Evolutionary conservation across 2,113 vertebrate species (phyloP).

Genomic region (Coreoperca whiteheadi): DNA sequence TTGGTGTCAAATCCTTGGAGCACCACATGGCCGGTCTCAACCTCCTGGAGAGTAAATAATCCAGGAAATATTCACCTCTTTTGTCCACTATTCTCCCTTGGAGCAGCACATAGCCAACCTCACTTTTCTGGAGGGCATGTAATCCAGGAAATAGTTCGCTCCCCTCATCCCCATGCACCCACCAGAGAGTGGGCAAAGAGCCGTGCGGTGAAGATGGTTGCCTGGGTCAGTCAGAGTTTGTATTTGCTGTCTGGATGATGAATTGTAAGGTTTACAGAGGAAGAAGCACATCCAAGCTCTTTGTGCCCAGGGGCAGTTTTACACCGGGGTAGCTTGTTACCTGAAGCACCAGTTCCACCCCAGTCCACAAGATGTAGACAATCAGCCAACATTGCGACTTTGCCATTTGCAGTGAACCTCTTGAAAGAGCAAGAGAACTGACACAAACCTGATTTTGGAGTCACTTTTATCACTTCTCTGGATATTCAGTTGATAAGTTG

Average conservation of each 20-base stretch:
- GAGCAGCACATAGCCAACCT: conserved; percentile 52
- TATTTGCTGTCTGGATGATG: conserved; percentile 26
- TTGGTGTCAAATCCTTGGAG: conserved; percentile 87
- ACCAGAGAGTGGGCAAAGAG: conserved; percentile 13
- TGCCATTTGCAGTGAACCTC: conserved; percentile 20
- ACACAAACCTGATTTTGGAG: conserved; percentile 18
- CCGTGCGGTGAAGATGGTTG: conserved; percentile 29
- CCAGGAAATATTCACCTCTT: conserved; percentile 20
- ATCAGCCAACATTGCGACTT: conserved; percentile 49
- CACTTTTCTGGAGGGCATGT: conserved; percentile 44
- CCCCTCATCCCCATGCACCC: conserved; percentile 46
- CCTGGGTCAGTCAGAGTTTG: conserved; percentile 34
- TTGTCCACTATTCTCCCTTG: conserved; percentile 7
- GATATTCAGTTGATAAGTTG: conserved; percentile 35
- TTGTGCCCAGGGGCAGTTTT: conserved; percentile 18
- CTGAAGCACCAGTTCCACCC: conserved; percentile 44
- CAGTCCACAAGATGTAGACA: conserved; percentile 68
- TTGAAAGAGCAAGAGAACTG: neutral
- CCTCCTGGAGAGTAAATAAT: conserved; percentile 90
- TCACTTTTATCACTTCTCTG: conserved; percentile 21
- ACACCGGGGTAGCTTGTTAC: conserved; percentile 22
- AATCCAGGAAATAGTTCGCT: conserved; percentile 24
- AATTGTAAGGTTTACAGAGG: conserved; percentile 19
- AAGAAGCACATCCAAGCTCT: conserved; percentile 20
- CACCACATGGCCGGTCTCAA: conserved; percentile 88